Evolutionary conservation across 2,797 vertebrate species (phyloP).

Genomic region (Gouania willdenowi): DNA sequence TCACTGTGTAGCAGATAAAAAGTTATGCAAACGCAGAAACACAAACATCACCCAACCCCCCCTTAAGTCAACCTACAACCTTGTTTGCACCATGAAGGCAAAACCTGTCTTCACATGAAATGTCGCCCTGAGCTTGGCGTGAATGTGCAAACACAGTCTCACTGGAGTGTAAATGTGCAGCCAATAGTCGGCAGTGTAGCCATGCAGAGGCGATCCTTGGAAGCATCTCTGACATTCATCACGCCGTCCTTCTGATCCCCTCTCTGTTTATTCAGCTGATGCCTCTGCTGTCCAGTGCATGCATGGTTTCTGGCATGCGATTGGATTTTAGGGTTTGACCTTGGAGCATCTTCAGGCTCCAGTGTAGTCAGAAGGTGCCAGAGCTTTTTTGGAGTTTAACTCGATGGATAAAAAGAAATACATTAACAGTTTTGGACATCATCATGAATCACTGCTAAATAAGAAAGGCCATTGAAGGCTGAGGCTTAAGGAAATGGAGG

Average conservation of each 20-base stretch:
- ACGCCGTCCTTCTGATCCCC: slow-evolving; percentile 59
- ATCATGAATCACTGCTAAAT: too few species aligned
- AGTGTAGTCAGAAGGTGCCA: too few species aligned
- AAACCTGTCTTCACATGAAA: slow-evolving; percentile 9
- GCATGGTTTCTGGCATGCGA: slow-evolving; percentile 41
- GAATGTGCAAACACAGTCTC: slow-evolving; percentile 46
- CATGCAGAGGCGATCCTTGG: slow-evolving; percentile 41
- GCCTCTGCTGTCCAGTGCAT: slow-evolving; percentile 41
- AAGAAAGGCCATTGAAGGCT: too few species aligned
- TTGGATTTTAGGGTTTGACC: slow-evolving; percentile 60
- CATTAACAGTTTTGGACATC: too few species aligned
- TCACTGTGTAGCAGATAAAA: slow-evolving; percentile 12
- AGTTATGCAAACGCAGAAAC: neutral
- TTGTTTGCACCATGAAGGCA: neutral
- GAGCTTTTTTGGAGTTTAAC: too few species aligned
- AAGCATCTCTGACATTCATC: slow-evolving; percentile 61
- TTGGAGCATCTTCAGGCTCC: slow-evolving; percentile 63
- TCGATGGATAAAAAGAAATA: too few species aligned
- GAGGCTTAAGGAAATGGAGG: too few species aligned
- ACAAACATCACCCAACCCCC: neutral
- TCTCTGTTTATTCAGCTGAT: slow-evolving; percentile 74
- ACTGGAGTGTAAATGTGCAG: slow-evolving; percentile 48
- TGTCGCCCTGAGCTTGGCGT: slow-evolving; percentile 7
- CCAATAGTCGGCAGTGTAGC: slow-evolving; percentile 31
- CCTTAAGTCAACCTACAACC: too few species aligned